Evolutionary conservation across 2,888 invertebrate species (phyloP).

Genomic region (Bombylius major): DNA sequence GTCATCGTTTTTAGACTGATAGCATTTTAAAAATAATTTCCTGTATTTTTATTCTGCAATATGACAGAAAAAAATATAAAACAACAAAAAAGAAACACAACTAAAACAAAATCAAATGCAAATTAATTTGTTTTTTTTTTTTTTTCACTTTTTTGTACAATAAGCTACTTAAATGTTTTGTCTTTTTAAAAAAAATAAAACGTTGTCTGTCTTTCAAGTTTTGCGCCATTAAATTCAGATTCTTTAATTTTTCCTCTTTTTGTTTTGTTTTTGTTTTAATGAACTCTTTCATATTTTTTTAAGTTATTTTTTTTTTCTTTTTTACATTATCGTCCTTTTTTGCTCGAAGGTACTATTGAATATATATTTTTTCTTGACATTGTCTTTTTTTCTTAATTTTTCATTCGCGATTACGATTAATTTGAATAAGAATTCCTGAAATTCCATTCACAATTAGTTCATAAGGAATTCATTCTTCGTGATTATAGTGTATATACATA

Average conservation of each 20-base stretch:
- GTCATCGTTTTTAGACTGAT: no score
- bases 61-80: no score
- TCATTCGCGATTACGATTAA: slow-evolving; percentile 9
- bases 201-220: background rate
- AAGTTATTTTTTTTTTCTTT: no score
- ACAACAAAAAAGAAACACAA: no score
- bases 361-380: background rate
- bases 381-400: background rate
- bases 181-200: background rate
- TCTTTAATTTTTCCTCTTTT: background rate
- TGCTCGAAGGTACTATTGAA: no score
- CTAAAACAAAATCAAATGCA: no score
- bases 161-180: background rate
- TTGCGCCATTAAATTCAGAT: background rate
- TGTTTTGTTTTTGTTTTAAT: no score
- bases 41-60: no score
- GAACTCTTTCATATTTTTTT: no score
- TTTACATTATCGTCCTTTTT: background rate
- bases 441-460: slow-evolving; percentile 13
- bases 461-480: slow-evolving; percentile 8
- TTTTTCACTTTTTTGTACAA: no score
- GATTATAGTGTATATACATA: background rate
- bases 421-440: slow-evolving; percentile 14
- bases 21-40: no score
- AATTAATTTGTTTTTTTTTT: no score